Evolutionary conservation across 1,140 invertebrate genomes (phyloP).

Genomic region (Venturia canescens): DNA sequence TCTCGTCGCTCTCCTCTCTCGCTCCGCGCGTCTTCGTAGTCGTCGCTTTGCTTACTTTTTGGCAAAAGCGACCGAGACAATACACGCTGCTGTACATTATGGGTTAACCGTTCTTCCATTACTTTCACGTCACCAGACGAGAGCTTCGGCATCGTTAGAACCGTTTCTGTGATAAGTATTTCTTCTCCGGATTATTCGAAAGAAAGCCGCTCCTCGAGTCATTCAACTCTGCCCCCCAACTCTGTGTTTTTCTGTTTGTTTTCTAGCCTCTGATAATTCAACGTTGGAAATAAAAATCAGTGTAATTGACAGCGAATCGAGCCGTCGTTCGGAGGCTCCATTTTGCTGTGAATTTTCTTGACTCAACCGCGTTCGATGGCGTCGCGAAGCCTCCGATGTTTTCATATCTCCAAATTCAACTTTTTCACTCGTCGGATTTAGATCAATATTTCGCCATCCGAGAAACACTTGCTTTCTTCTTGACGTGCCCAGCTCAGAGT

Average conservation of each 20-base stretch:
- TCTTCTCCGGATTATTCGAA: slow-evolving; percentile 56
- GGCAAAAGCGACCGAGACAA: slow-evolving; percentile 64
- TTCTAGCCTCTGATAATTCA: too few relatives aligned
- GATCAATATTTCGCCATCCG: slow-evolving; percentile 74
- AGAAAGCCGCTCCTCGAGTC: slow-evolving; percentile 22
- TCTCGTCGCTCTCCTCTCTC: slow-evolving; percentile 30
- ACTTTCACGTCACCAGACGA: slow-evolving; percentile 68
- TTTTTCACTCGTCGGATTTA: slow-evolving; percentile 73
- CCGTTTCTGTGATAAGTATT: neutral
- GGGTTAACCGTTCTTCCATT: slow-evolving; percentile 72
- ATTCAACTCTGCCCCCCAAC: neutral
- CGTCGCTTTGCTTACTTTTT: slow-evolving; percentile 59
- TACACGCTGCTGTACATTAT: slow-evolving; percentile 61
- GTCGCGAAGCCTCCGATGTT: too few relatives aligned
- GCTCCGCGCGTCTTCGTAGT: neutral
- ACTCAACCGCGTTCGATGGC: too few relatives aligned
- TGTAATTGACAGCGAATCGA: too few relatives aligned
- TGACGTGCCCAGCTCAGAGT: neutral
- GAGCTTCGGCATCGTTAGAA: slow-evolving; percentile 56
- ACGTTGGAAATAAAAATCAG: too few relatives aligned
- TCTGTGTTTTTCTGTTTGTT: too few relatives aligned
- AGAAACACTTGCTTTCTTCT: slow-evolving; percentile 52
- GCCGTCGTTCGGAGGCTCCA: too few relatives aligned
- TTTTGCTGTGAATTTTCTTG: too few relatives aligned
- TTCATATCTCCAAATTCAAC: too few relatives aligned